A percentile compares a stretch with the other conserved stretches of the same genome.
Conservation (phyloP, 2,888 invertebrate genomes). For the Escarpia spicata region DNA sequence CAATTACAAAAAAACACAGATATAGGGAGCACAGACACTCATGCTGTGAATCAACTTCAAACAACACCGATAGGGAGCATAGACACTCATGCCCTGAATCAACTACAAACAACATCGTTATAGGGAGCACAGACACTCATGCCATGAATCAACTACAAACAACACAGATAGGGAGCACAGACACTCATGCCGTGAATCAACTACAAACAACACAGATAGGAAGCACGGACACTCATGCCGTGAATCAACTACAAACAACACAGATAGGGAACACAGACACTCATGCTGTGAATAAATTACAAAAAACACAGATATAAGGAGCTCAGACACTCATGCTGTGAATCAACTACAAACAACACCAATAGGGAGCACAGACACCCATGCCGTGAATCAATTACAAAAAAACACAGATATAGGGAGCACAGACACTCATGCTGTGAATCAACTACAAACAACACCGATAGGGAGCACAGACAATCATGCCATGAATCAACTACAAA, state of each 20-base stretch:
- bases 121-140: neutral
- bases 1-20: neutral
- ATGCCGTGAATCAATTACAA: neutral
- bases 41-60: neutral
- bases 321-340: neutral
- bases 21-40: neutral
- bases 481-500: too few species aligned
- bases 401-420: neutral
- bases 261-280: neutral
- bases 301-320: too few species aligned
- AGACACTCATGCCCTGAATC: neutral
- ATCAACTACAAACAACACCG: too few species aligned
- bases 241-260: too few species aligned
- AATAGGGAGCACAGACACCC: neutral
- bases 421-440: neutral
- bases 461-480: too few species aligned
- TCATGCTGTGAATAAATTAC: neutral
- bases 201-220: neutral
- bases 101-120: neutral
- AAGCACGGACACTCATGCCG: neutral
- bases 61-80: neutral
- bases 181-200: neutral
- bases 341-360: too few species aligned
- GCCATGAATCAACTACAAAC: too few species aligned
- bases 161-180: neutral